Percentiles rank a stretch among this genome's conserved stretches.
Conservation (phyloP, 2,113 vertebrate genomes). For the Rhinichthys klamathensis region DNA sequence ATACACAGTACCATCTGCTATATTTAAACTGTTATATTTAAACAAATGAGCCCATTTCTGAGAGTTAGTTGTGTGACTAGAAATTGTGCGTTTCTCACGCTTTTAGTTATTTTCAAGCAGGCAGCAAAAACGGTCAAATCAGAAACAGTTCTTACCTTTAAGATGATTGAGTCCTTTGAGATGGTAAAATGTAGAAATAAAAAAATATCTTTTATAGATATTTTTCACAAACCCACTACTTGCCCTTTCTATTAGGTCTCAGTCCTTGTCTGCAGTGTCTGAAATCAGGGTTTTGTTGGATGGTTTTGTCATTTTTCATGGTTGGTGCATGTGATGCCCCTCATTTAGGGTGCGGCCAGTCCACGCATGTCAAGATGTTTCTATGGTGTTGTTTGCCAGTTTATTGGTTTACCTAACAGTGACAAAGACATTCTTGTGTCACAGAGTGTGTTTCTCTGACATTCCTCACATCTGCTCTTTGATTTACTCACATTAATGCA, state of each 20-base stretch:
- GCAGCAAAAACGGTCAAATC: not conserved
- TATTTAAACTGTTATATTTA: not conserved
- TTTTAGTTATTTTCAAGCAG: not conserved
- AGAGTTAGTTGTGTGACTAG: not conserved
- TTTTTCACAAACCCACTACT: not conserved
- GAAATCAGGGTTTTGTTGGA: not conserved
- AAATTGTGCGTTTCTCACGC: not conserved
- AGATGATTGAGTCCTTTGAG: not conserved
- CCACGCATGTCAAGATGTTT: not conserved
- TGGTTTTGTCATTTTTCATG: conserved; percentile 28
- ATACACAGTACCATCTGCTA: not conserved
- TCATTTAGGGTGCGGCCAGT: conserved; percentile 19
- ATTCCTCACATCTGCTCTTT: not conserved
- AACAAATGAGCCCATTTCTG: not conserved
- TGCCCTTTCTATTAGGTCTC: conserved; percentile 1
- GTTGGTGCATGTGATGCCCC: conserved; percentile 37
- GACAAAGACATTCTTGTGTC: not conserved
- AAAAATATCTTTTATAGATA: not conserved
- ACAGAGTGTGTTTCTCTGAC: not conserved
- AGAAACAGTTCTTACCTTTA: conserved; percentile 15
- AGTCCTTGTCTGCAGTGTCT: conserved; percentile 9
- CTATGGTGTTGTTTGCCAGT: not conserved
- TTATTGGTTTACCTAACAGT: conserved; percentile 14
- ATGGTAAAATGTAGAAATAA: not conserved
- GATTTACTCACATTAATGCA: not conserved